Evolutionary conservation across 2,113 vertebrate genomes (phyloP).

Genomic region (Orthonyx spaldingii): DNA sequence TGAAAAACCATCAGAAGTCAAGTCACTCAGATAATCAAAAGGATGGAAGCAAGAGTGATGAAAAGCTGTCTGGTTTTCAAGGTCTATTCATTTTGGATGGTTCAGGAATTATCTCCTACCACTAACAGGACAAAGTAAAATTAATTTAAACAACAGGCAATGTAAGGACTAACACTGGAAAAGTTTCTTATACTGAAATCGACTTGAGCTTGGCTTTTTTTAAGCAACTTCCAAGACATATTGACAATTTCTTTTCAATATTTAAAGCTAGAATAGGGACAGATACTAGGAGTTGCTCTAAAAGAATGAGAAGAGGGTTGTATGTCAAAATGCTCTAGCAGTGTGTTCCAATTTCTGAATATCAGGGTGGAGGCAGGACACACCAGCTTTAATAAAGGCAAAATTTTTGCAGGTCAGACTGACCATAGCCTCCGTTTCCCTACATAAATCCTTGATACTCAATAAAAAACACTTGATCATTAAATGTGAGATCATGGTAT

Average conservation of each 20-base stretch:
- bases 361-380: background rate
- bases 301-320: background rate
- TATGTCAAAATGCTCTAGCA: background rate
- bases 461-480: background rate
- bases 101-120: background rate
- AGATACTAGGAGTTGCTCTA: background rate
- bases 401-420: background rate
- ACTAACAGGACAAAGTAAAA: background rate
- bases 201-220: rapidly evolving
- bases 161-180: background rate
- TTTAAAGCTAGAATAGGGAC: background rate
- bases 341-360: background rate
- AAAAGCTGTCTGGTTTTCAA: background rate
- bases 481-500: background rate
- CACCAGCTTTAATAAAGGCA: background rate
- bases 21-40: background rate
- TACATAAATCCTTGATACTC: background rate
- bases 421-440: background rate
- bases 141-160: background rate
- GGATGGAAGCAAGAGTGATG: background rate
- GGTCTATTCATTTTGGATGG: background rate
- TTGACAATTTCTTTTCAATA: background rate
- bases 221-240: background rate
- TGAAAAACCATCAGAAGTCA: background rate
- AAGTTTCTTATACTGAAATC: background rate